Base-by-base conservation (phyloP, 2,113 vertebrate species). In the Xenus cinereus region DNA sequence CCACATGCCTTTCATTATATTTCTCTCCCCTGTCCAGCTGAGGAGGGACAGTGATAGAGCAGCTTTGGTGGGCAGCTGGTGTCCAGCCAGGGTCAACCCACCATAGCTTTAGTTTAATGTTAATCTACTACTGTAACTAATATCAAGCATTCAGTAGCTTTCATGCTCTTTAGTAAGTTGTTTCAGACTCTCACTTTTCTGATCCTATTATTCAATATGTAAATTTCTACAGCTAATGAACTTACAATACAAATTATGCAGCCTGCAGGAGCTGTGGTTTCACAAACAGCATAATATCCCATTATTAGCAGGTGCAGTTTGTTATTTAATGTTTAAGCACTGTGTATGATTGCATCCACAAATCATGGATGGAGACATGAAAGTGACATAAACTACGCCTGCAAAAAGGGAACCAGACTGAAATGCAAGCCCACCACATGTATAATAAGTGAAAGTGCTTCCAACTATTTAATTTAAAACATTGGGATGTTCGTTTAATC, bases 171-270 rank as follows among this genome's bases (percentile, higher is more conserved):
- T 11, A 63, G 4, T 30, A n/a, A 37, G 33, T 85, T 83, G 15
- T 86, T 95, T 74, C 14, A 15, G 28, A 68, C 37, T 78, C 74
- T 90, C 48, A 60, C 7, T 94, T 86, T 90, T 88, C 76, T 71
- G 21, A 90, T 86, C 33, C 30, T 56, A 1, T 75, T 91, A 75
- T 78, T 91, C 56, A 68, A 5, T 51, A 78, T 81, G 59, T 54
- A 93, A 96, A 90, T 92, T 72, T n/a, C 68, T 88, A 30, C 46
- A 74, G 43, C 35, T 93, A 81, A 93, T 87, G 83, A 93, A 89
- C 35, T 92, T 86, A 56, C 2, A 56, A 33, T 59, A 81, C 46
- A 72, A 94, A 93, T 96, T 81, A 68, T 60, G 53, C 88, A 78
- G 39, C 33, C 57, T 89, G 35, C 37, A 68, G 30, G 32, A 79